Evolutionary conservation across 2,113 vertebrate species (phyloP).

Genomic region (Hyperopisus bebe): DNA sequence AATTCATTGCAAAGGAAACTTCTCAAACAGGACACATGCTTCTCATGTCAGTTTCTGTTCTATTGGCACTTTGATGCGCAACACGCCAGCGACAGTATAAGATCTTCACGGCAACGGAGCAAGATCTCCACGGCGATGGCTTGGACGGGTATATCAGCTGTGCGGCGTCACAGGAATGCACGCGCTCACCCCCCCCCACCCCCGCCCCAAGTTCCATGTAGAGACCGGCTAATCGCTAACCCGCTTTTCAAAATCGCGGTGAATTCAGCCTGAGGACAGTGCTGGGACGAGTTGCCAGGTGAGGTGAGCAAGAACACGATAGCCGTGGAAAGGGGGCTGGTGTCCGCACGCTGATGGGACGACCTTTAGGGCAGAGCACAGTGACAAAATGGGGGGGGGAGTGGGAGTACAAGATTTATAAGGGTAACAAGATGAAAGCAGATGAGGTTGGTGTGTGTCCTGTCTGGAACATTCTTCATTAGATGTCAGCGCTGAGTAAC

Average conservation of each 20-base stretch:
- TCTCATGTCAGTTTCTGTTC: slow-evolving; percentile 63
- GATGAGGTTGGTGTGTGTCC: neutral
- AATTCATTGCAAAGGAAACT: slow-evolving; percentile 20
- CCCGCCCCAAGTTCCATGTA: neutral
- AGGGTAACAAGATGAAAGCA: neutral
- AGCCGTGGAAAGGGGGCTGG: neutral
- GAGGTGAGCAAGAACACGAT: neutral
- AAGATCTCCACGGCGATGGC: neutral
- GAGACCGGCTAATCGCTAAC: neutral
- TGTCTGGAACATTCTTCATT: neutral
- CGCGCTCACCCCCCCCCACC: slow-evolving; percentile 10
- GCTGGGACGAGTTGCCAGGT: neutral
- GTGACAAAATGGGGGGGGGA: neutral
- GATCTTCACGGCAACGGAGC: neutral
- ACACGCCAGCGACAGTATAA: slow-evolving; percentile 46
- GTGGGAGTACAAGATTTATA: neutral
- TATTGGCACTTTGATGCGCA: slow-evolving; percentile 66
- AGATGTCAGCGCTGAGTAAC: neutral
- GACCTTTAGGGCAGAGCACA: neutral
- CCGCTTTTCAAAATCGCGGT: neutral
- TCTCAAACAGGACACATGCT: slow-evolving; percentile 6
- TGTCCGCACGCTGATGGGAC: neutral
- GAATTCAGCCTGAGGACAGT: neutral
- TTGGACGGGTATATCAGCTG: slow-evolving; percentile 39
- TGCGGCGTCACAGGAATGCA: slow-evolving; percentile 16